Evolutionary conservation across 2,797 vertebrate genomes (phyloP), one percentile per base, ranked within the genome.

Genomic region (Taenioides sp.): DNA sequence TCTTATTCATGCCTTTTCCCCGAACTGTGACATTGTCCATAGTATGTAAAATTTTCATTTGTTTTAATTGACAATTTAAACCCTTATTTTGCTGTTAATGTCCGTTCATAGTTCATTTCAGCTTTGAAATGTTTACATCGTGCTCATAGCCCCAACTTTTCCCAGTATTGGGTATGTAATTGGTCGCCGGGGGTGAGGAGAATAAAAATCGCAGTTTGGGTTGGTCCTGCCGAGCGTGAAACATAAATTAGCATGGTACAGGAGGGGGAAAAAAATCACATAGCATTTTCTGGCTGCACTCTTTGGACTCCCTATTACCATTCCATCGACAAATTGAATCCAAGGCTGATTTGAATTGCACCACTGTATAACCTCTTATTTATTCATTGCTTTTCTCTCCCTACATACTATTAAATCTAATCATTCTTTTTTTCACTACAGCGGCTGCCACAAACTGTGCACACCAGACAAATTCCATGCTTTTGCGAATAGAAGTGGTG

Each of bases 301-400:
- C 82, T 84, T 78, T 73, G 82, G 80, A 87, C 79, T 67, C 78
- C 63, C 80, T 80, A 87, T 91, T 91, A 88, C 89, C 86, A 88
- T 92, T 91, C 83, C 82, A 83, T 90, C 86, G 74, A 89, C 87
- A 94, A 92, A 92, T 92, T 88, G 80, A 94, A 92, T 92, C 81
- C 83, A 79, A 82, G 80, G 84, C 88, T 93, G 92, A 93, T 94
- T 93, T 92, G 91, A 92, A 94, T 94, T 93, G 91, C 84, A 83
- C 82, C 78, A 89, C 88, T 83, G 84, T 86, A 91, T 93, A 91
- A 91, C 88, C 89, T 87, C 83, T 89, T 93, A 92, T 93, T 93
- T 94, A 94, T 94, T 94, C 93, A 91, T 93, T 92, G 89, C 90
- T 91, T 92, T 91, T 86, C 84, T 87, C 84, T 84, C 77, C 74